Base-by-base conservation (phyloP, 2,888 invertebrate species). In the Chrysolina oricalcia region DNA sequence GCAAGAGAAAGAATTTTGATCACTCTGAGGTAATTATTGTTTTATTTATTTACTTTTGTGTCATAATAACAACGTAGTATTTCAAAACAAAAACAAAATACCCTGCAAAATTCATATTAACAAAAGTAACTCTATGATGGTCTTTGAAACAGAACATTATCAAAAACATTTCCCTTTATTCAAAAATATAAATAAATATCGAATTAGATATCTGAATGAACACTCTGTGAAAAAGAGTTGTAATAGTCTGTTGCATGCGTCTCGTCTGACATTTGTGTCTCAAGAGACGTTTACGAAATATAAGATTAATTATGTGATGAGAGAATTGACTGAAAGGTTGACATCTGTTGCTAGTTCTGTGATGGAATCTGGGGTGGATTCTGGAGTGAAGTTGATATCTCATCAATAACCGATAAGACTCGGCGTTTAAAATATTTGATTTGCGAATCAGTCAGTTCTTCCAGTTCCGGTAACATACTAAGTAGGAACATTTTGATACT, bases 401-500 rank as follows among this genome's bases (percentile, higher is more conserved):
- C 70, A 19, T 62, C 62, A 21, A 62, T 43, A 40, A 59, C 17
- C 23, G 11, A 11, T 15, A 27, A 27, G 13, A n/a, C 15, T 15
- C 41, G 10, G 10, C 43, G 9, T 70, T 70, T 41, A 23, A 59
- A 70, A 15, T 41, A 15, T 40, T 70, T 59, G n/a, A 56, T 59
- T 59, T 70, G 59, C n/a, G 40, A 59, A 70, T 70, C 62, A 15
- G 0, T 59, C 6, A 70, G 11, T 35, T 35, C 59, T 21, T 56
- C 19, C 62, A 70, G 21, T 59, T 70, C 70, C 3, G 17, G 40
- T 59, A 70, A 40, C 41, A 70, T 15, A 35, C 41, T 62, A 15
- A 59, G 70, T 13, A 70, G 62, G 13, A 70, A 70, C 41, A 62
- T 41, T 59, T 70, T 70, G 17, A 10, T n/a, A 19, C 17, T 9